Evolutionary conservation across 2,113 vertebrate genomes (phyloP).

Genomic region (Alces alces): DNA sequence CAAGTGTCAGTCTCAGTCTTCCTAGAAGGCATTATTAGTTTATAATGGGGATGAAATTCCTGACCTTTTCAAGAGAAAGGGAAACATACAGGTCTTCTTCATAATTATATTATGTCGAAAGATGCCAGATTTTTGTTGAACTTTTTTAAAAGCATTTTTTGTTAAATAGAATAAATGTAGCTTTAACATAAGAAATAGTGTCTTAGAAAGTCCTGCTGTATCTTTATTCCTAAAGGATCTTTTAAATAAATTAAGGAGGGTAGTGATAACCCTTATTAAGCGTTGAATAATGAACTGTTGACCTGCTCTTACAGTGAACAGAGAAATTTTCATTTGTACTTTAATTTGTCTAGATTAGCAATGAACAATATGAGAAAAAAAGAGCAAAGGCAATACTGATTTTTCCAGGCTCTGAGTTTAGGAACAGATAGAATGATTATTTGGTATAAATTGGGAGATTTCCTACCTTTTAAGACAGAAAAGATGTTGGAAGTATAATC

Average conservation of each 20-base stretch:
- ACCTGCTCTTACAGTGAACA: slow-evolving; percentile 1
- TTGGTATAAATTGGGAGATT: not conserved
- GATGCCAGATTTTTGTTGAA: not conserved
- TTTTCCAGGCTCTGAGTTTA: not conserved
- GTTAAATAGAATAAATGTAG: slow-evolving; percentile 22
- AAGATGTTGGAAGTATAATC: not conserved
- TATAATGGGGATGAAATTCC: not conserved
- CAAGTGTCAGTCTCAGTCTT: not conserved
- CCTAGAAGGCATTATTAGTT: not conserved
- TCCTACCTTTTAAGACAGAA: slow-evolving; percentile 1
- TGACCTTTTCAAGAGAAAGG: not conserved
- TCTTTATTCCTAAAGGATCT: slow-evolving; percentile 8
- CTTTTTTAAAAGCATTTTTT: slow-evolving; percentile 26
- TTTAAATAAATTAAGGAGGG: slow-evolving; percentile 63
- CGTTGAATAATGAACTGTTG: slow-evolving; percentile 18
- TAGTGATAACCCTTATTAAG: slow-evolving; percentile 37
- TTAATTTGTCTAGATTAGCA: slow-evolving; percentile 9
- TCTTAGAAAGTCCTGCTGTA: slow-evolving; percentile 26
- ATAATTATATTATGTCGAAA: not conserved
- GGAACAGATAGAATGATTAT: not conserved
- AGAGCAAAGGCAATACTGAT: not conserved
- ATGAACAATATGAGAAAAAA: not conserved
- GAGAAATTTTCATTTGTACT: not conserved
- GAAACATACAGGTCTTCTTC: slow-evolving; percentile 23
- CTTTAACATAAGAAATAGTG: slow-evolving; percentile 32